Base-by-base conservation (phyloP, 2,888 invertebrate species). In the Aethes cnicana region DNA sequence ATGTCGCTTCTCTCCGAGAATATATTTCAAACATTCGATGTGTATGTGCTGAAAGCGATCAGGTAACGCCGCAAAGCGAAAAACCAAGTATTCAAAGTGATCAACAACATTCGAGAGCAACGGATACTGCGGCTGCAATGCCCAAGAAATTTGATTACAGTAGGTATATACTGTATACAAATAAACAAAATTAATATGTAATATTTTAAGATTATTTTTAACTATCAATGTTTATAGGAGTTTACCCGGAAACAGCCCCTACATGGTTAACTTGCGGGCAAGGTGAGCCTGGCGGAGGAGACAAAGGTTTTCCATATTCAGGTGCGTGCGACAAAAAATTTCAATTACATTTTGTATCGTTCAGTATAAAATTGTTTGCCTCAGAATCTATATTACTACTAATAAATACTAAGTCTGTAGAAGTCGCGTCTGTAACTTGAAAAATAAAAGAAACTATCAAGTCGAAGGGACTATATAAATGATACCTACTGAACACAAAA, bases 131-230 rank as follows among this genome's bases (percentile, higher is more conserved):
- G 6, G 47, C 53, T 23, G 37, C 36, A 47, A 46, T 41, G 9
- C 21, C 57, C 41, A 46, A 44, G 3, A 71, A 68, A 55, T 57
- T 62, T 33, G 61, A 69, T 47, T 73, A 64, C 35, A 68, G 73
- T 73, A 54, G 63, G 71, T 66, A 37, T 3, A 3, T 30, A n/a
- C 16, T 0, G 14, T n/a, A 12, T 25, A n/a, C 6, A n/a, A n/a
- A n/a, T n/a, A n/a, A n/a, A n/a, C n/a, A n/a, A n/a, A n/a, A n/a
- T n/a, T n/a, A n/a, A n/a, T n/a, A n/a, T n/a, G n/a, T n/a, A n/a
- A n/a, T n/a, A n/a, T n/a, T n/a, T n/a, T n/a, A n/a, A n/a, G n/a
- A n/a, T 23, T 6, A 1, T 46, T 20, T 14, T 21, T 46, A 21
- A 18, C 7, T 9, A 28, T 5, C 28, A 6, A 6, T 7, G 2